These are phyloP conservation scores for Nasua narica DNA, from an alignment of 2,797 vertebrate species.

Conservation along the genomic window DNA sequence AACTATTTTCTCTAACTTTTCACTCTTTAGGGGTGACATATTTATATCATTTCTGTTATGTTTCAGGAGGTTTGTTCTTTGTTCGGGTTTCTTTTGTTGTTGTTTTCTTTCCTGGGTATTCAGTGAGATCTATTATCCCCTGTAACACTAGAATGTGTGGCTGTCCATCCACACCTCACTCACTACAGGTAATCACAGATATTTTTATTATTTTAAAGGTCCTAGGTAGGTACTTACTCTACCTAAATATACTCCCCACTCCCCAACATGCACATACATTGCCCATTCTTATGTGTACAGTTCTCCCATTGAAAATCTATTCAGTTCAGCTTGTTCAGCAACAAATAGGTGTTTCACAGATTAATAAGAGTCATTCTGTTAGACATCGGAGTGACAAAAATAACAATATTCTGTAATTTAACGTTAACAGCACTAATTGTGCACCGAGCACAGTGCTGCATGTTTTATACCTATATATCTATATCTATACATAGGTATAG, in stretches of 20 bases:
- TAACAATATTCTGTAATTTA: background rate
- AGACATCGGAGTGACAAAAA: background rate
- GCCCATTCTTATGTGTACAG: background rate
- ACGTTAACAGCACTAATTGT: background rate
- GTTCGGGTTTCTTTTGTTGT: background rate
- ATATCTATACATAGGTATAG: too few relatives aligned
- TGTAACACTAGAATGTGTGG: background rate
- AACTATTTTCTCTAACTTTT: constrained; percentile 4
- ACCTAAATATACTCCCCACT: background rate
- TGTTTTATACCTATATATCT: background rate
- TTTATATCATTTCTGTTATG: background rate
- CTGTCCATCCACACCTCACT: background rate
- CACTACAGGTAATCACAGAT: background rate
- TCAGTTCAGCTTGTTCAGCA: background rate
- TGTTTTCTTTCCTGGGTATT: background rate
- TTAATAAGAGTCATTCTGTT: background rate
- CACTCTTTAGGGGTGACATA: background rate
- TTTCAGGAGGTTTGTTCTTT: background rate
- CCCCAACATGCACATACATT: background rate
- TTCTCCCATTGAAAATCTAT: background rate
- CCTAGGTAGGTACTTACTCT: background rate
- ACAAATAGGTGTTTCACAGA: background rate
- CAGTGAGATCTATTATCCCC: background rate
- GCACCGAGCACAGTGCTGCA: background rate
- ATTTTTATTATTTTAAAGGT: background rate